These are phyloP conservation scores for Oreochromis tanganicae DNA, from an alignment of 2,113 vertebrate genomes.

Conservation along the genomic window DNA sequence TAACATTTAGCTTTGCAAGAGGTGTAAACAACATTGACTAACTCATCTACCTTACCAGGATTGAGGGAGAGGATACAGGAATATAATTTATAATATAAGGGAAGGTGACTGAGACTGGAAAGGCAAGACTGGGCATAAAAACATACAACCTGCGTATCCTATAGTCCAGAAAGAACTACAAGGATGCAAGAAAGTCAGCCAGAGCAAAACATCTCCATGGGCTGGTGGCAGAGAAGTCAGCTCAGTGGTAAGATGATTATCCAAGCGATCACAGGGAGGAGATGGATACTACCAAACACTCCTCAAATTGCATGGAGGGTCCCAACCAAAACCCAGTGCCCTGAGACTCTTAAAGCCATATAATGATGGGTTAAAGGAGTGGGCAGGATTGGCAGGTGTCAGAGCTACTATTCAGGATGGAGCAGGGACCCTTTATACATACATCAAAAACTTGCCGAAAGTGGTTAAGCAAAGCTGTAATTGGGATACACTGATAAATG, in stretches of 20 bases:
- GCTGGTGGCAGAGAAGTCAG: background rate
- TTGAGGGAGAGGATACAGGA: background rate
- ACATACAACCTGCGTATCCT: background rate
- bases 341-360: background rate
- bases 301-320: background rate
- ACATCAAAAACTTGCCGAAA: accelerated
- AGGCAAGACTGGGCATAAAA: background rate
- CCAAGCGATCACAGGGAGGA: accelerated
- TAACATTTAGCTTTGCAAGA: background rate
- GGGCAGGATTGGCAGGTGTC: background rate
- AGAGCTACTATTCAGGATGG: background rate
- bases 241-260: background rate
- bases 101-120: background rate
- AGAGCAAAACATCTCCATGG: background rate
- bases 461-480: background rate
- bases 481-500: background rate
- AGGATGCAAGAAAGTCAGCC: background rate
- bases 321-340: accelerated
- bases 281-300: background rate
- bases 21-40: background rate
- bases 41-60: background rate
- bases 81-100: background rate
- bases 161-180: background rate
- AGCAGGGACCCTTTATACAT: background rate
- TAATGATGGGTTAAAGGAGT: background rate